phyloP scores from a whole-genome alignment of 2,888 invertebrate genomes.

The Mantis religiosa region DNA sequence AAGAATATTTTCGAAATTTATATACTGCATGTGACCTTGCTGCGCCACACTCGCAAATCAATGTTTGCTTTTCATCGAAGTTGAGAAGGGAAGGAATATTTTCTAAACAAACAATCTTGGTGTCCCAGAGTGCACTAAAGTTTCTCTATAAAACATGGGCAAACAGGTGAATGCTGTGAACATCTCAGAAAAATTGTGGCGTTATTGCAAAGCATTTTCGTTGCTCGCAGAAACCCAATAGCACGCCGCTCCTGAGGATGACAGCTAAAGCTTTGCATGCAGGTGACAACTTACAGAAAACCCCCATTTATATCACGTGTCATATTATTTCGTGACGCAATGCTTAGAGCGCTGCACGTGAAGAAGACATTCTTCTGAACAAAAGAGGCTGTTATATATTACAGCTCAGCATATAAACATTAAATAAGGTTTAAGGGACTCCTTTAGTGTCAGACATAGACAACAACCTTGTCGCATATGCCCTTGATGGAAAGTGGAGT shows the following conservation, averaged over 20 bases:
- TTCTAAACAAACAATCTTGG: background rate
- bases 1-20: no score
- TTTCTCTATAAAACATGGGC: background rate
- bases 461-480: no score
- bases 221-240: background rate
- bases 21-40: no score
- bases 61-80: no score
- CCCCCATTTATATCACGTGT: background rate
- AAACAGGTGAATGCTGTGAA: background rate
- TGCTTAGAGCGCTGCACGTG: background rate
- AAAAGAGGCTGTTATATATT: background rate
- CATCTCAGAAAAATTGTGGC: no score
- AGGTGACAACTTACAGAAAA: background rate
- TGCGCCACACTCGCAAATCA: no score
- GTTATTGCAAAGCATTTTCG: no score
- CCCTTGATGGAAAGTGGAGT: no score
- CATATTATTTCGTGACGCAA: background rate
- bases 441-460: no score
- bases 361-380: background rate
- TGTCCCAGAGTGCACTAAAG: background rate
- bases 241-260: background rate
- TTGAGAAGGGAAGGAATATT: background rate
- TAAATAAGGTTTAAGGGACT: no score
- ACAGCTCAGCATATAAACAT: background rate
- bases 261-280: background rate